Conservation (phyloP, 2,888 invertebrate species). For the Chrysolina haemoptera region DNA sequence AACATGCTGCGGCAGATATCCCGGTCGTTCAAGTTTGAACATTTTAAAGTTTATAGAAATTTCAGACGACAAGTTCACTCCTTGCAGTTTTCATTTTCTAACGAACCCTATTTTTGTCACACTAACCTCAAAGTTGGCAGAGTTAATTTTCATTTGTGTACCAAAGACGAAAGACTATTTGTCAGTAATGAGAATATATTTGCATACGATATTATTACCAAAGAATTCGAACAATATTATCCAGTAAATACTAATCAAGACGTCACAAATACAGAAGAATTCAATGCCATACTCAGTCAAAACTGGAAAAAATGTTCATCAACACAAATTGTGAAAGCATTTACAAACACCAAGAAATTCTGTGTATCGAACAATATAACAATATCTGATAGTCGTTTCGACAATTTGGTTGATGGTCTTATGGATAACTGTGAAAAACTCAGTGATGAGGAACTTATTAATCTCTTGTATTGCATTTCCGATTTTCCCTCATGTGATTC, state of each 20-base stretch:
- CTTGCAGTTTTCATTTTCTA: conserved; percentile 14
- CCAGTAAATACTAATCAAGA: conserved; percentile 5
- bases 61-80: neutral
- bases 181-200: conserved; percentile 41
- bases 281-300: conserved; percentile 47
- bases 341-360: conserved; percentile 58
- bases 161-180: conserved; percentile 26
- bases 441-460: conserved; percentile 73
- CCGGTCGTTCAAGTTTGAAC: neutral
- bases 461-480: conserved; percentile 71
- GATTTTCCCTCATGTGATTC: conserved; percentile 73
- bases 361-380: conserved; percentile 59
- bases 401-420: conserved; percentile 66
- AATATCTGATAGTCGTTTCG: conserved; percentile 63
- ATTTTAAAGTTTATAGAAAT: neutral
- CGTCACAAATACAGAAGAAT: conserved; percentile 32
- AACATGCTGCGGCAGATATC: neutral
- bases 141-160: conserved; percentile 22
- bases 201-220: conserved; percentile 44
- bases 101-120: conserved; percentile 9
- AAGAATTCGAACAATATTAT: conserved; percentile 15
- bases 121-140: conserved; percentile 29
- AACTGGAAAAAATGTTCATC: conserved; percentile 59
- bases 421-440: conserved; percentile 73
- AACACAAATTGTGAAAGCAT: conserved; percentile 61